Evolutionary conservation across 1,140 invertebrate species (phyloP).

Genomic region (Megalonaias nervosa): DNA sequence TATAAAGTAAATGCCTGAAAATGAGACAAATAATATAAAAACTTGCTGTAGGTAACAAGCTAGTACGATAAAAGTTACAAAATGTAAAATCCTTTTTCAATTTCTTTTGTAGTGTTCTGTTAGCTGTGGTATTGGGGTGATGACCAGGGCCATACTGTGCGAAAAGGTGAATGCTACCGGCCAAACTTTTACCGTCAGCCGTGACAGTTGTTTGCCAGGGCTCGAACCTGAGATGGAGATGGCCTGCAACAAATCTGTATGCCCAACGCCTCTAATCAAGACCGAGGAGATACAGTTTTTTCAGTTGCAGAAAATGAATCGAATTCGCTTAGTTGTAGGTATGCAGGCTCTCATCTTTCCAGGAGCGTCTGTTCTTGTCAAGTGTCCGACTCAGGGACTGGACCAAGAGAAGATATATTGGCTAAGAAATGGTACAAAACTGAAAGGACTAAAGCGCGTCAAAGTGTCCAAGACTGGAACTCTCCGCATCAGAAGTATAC

Average conservation of each 20-base stretch:
- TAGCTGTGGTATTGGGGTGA: slow-evolving; percentile 21
- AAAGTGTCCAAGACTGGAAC: slow-evolving; percentile 23
- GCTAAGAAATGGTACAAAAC: slow-evolving; percentile 33
- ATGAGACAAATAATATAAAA: no score
- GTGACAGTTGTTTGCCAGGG: slow-evolving; percentile 16
- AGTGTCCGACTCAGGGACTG: slow-evolving; percentile 32
- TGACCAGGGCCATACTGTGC: slow-evolving; percentile 7
- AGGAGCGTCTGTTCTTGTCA: slow-evolving; percentile 30
- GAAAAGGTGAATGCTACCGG: slow-evolving; percentile 6
- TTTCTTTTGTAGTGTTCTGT: slow-evolving; percentile 26
- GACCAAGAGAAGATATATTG: slow-evolving; percentile 32
- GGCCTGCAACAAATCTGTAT: slow-evolving; percentile 25
- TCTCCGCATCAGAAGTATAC: slow-evolving; percentile 17
- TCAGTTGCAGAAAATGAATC: slow-evolving; percentile 25
- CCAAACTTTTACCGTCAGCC: slow-evolving; percentile 6
- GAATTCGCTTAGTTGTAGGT: slow-evolving; percentile 13
- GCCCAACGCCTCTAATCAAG: slow-evolving; percentile 29
- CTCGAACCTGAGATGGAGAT: slow-evolving; percentile 33
- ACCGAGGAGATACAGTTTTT: slow-evolving; percentile 16
- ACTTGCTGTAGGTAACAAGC: no score
- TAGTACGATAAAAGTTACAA: no score
- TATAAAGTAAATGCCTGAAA: no score
- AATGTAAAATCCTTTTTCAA: no score
- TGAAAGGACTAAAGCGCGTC: slow-evolving; percentile 26
- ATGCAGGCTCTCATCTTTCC: slow-evolving; percentile 26